Evolutionary conservation across 1,140 invertebrate genomes (phyloP), one percentile per base, ranked within the genome.

Genomic region (Ostrea denselamellosa): DNA sequence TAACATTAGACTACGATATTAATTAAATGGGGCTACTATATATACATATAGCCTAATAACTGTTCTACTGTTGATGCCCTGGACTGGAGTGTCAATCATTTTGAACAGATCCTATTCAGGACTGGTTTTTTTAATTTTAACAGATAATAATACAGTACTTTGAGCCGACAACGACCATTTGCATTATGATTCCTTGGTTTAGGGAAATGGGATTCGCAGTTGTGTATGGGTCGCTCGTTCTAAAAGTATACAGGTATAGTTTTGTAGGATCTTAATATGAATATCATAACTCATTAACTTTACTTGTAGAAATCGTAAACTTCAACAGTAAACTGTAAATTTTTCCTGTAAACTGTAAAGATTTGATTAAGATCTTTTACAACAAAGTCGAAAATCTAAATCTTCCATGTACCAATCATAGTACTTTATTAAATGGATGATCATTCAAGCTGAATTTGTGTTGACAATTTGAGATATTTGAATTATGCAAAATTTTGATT

Each of bases 201-300:
- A 96, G 98, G 58, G 98, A 98, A 94, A 95, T 98, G 22, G 98
- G 98, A 22, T 99, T 98, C 94, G 96, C 97, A 71, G 96, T 98
- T 77, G 97, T 97, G 93, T 99, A 98, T 94, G 98, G 98, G 25
- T 97, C 97, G 19, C 97, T 99, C 58, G 96, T 98, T 85, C 95
- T 99, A 85, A 98, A 98, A 93, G 95, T 98, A 19, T 98, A 98
- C 95, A 97, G 98, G 94, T 97, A 92, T 94, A 90, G 82, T 28
- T 34, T 81, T 65, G 58, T 86, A 91, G 92, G 56, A 0, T 82
- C 51, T 17, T 22, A 86, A 12, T 22, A 25, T 28, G 68, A 28
- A 19, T 77, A 4, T 58, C 19, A 1, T 58, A n/a, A n/a, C n/a
- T n/a, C n/a, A n/a, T n/a, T n/a, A n/a, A n/a, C n/a, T n/a, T n/a